These are phyloP conservation scores for Craseonycteris thonglongyai DNA, from an alignment of 2,113 vertebrate genomes.

Conservation along the genomic window DNA sequence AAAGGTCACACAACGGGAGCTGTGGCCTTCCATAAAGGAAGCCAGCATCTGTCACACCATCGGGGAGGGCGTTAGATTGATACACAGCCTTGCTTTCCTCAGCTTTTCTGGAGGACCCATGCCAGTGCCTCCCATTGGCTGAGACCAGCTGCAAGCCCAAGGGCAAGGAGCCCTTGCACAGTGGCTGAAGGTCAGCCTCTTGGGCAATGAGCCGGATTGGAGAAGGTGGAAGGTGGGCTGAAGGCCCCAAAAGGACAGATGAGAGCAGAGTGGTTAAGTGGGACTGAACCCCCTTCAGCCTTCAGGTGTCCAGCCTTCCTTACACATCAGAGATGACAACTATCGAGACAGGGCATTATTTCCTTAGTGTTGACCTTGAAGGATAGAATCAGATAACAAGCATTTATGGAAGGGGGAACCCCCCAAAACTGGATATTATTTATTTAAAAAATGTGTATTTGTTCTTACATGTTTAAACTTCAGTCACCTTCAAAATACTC, in stretches of 20 bases:
- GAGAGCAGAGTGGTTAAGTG: neutral
- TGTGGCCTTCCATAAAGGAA: neutral
- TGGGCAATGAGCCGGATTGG: neutral
- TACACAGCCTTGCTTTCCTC: neutral
- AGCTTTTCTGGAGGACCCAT: neutral
- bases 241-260: neutral
- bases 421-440: no score
- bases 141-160: neutral
- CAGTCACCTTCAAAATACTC: no score
- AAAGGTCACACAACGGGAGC: neutral
- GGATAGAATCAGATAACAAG: neutral
- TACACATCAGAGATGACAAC: neutral
- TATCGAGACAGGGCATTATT: neutral
- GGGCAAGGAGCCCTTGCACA: no score
- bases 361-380: neutral
- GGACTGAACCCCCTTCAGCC: neutral
- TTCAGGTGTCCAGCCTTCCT: neutral
- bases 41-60: neutral
- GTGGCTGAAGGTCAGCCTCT: neutral
- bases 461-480: no score
- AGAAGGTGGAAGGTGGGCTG: neutral
- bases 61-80: rapidly evolving
- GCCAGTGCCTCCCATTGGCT: neutral
- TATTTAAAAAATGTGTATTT: no score
- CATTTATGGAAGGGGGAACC: no score